phyloP scores from a whole-genome alignment of 2,113 vertebrate genomes.

The Anoplopoma fimbria region DNA sequence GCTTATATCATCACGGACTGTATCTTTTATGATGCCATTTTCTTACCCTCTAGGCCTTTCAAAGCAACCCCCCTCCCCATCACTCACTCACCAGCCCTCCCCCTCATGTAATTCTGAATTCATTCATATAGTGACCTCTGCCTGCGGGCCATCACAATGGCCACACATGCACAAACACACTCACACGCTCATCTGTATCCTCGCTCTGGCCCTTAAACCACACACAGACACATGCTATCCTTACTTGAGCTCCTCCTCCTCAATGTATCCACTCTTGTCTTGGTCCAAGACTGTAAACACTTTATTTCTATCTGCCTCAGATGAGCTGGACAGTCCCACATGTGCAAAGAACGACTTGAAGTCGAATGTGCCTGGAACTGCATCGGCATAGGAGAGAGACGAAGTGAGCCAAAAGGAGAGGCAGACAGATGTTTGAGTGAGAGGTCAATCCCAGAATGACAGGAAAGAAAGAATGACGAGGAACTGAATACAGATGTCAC shows the following conservation, averaged over 20 bases:
- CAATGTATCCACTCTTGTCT: constrained; percentile 85
- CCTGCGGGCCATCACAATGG: constrained; percentile 17
- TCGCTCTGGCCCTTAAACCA: constrained; percentile 2
- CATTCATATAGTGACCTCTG: constrained; percentile 52
- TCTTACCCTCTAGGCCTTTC: neutral
- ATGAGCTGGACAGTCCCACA: constrained; percentile 78
- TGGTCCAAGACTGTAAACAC: constrained; percentile 83
- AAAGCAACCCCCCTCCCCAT: neutral
- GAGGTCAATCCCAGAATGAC: constrained; percentile 57
- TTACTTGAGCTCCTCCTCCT: constrained; percentile 86
- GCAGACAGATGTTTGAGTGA: constrained; percentile 47
- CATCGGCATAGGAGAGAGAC: neutral
- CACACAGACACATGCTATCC: constrained; percentile 27
- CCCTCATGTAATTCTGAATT: constrained; percentile 20
- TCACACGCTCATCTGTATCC: neutral
- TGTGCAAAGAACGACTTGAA: constrained; percentile 81
- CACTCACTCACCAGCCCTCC: constrained; percentile 1
- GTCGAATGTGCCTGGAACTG: constrained; percentile 81
- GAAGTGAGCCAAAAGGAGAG: constrained; percentile 31
- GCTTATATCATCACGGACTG: neutral
- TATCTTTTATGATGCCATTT: constrained; percentile 26
- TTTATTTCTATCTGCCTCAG: constrained; percentile 66
- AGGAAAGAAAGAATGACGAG: constrained; percentile 38
- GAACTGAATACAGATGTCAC: constrained; percentile 66
- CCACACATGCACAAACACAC: constrained; percentile 22